These are phyloP conservation scores for Babylonia areolata DNA, from an alignment of 1,140 invertebrate genomes.

Conservation along the genomic window DNA sequence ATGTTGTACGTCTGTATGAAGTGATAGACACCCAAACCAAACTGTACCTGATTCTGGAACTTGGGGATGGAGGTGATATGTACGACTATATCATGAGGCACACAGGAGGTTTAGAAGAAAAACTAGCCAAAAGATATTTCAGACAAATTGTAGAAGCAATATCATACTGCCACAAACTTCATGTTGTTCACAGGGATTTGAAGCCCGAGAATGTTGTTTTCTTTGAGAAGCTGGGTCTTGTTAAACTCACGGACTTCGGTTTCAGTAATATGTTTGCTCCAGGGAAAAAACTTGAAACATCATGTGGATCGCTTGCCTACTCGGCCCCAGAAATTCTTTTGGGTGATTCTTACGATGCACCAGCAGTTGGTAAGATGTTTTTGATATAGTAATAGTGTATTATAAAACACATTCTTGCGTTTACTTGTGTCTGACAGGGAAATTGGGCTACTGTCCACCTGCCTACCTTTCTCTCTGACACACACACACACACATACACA, in stretches of 20 bases:
- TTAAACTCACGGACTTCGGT: conserved; percentile 99
- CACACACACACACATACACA: too few relatives aligned
- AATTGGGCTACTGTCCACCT: too few relatives aligned
- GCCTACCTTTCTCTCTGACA: too few relatives aligned
- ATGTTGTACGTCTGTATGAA: conserved; percentile 98
- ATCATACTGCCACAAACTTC: conserved; percentile 97
- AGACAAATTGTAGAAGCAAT: conserved; percentile 96
- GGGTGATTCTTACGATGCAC: conserved; percentile 85
- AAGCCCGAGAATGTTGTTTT: conserved; percentile 99
- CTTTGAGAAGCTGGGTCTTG: conserved; percentile 96
- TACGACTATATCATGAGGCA: conserved; percentile 99
- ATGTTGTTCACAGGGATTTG: conserved; percentile 95
- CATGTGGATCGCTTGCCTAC: conserved; percentile 99
- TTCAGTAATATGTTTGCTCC: conserved; percentile 97
- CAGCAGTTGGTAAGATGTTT: conserved; percentile 87
- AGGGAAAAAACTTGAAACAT: conserved; percentile 97
- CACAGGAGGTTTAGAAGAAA: conserved; percentile 82
- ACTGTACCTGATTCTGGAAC: conserved; percentile 90
- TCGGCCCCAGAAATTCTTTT: conserved; percentile 99
- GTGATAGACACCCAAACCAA: conserved; percentile 95
- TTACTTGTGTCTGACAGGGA: neutral
- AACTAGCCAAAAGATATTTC: conserved; percentile 93
- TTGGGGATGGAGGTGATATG: conserved; percentile 99
- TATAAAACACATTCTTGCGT: neutral
- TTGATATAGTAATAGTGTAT: neutral